Evolutionary conservation across 1,140 invertebrate species (phyloP), one percentile per base, ranked within the genome.

Genomic region (Drosophila persimilis): DNA sequence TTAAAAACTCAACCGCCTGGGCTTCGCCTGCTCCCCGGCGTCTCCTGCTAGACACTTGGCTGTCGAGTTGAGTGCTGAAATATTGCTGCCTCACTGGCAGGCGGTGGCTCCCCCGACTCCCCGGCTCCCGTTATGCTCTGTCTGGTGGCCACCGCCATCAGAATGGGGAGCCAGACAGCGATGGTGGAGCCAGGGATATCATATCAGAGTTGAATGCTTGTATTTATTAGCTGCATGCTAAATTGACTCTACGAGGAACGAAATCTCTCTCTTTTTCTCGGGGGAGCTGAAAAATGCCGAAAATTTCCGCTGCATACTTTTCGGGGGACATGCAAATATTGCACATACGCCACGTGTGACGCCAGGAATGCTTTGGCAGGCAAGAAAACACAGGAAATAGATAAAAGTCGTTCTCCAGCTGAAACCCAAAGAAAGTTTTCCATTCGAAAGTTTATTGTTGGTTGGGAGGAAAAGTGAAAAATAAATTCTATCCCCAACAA

Each of bases 261-360:
- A 20, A 56, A 57, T 43, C 41, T 56, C 66, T 54, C 62, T 61
- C 43, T 11, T 3, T 13, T 48, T 26, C 44, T 35, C 24, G 29
- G 43, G 63, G 41, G 63, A 69, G 67, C 67, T 69, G 64, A 69
- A 69, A 69, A 69, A 50, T 57, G 45, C 50, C 69, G 31, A 35
- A 69, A 69, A 44, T 69, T 50, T 24, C 11, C 50, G 70, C 53
- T 78, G 79, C 79, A 64, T 83, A 62, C 69, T 78, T 74, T 78
- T 44, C 15, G 74, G 79, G 62, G 69, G 60, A 35, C 29, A 35
- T 35, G 47, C 53, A 56, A 63, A 39, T 78, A 81, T 81, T 66
- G 80, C 79, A 75, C 80, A 84, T 83, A 79, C 80, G 80, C 80
- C 79, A 47, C 61, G 52, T 69, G 73, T 75, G 75, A 69, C 64